A percentile compares a stretch with the other conserved stretches of the same genome.
These are phyloP conservation scores for Heliconius congener DNA, from an alignment of 1,140 invertebrate genomes.

Conservation along the genomic window DNA sequence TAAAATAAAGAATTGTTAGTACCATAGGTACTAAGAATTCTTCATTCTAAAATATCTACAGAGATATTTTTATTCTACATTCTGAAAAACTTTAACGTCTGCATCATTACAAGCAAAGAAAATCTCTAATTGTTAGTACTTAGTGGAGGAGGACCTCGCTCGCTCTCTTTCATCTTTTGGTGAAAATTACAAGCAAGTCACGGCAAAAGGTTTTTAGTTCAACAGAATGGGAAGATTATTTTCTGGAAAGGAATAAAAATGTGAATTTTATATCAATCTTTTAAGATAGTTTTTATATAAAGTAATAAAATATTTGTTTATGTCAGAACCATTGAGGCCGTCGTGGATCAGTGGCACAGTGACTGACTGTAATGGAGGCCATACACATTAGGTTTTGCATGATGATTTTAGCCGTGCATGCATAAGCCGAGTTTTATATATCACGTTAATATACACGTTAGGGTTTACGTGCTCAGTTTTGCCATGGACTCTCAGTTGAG, in stretches of 20 bases:
- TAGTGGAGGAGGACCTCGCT: slow-evolving; percentile 1
- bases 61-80: neutral
- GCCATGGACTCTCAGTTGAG: too few species aligned
- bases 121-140: slow-evolving; percentile 14
- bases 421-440: too few species aligned
- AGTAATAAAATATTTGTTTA: too few species aligned
- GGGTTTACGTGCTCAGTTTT: too few species aligned
- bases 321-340: too few species aligned
- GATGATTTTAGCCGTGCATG: too few species aligned
- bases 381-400: too few species aligned
- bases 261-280: neutral
- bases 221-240: neutral
- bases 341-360: too few species aligned
- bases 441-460: too few species aligned
- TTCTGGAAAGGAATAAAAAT: neutral
- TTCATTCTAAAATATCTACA: neutral
- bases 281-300: neutral
- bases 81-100: neutral
- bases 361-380: too few species aligned
- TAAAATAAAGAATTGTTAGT: neutral
- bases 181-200: slow-evolving; percentile 5
- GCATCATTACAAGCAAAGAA: slow-evolving; percentile 11
- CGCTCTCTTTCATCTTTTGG: slow-evolving; percentile 8
- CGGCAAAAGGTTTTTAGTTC: neutral
- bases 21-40: neutral